phyloP scores from a whole-genome alignment of 2,113 vertebrate species.

The Oreochromis spilurus region DNA sequence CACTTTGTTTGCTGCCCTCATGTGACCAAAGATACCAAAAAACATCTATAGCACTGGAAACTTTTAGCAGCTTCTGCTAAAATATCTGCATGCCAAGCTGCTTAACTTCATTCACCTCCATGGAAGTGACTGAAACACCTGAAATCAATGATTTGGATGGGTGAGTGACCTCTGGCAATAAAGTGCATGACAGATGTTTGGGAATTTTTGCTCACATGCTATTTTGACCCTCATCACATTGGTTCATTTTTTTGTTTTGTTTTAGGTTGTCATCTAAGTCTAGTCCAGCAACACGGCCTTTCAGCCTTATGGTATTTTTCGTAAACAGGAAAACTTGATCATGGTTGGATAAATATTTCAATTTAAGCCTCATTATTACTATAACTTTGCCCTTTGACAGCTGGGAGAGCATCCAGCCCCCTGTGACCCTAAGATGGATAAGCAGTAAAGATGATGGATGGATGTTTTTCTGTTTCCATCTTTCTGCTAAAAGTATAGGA shows the following conservation, averaged over 20 bases:
- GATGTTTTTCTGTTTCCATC: background rate
- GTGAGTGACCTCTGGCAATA: background rate
- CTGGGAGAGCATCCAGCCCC: background rate
- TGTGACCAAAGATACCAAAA: background rate
- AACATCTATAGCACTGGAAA: background rate
- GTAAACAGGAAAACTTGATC: background rate
- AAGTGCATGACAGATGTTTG: background rate
- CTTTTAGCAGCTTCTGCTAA: background rate
- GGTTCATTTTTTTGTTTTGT: background rate
- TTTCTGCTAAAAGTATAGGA: background rate
- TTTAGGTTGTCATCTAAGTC: background rate
- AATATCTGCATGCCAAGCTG: background rate
- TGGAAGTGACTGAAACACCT: background rate
- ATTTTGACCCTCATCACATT: background rate
- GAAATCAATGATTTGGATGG: background rate
- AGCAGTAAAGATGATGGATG: background rate
- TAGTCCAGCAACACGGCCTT: background rate
- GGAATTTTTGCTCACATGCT: background rate
- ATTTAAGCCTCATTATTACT: background rate
- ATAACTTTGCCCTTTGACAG: background rate
- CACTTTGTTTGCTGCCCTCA: background rate
- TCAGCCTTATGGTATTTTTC: background rate
- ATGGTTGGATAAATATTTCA: background rate
- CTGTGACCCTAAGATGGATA: background rate
- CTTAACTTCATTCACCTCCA: background rate